Evolutionary conservation across 2,113 vertebrate species (phyloP).

Genomic region (Hypocryptadius cinnamomeus): DNA sequence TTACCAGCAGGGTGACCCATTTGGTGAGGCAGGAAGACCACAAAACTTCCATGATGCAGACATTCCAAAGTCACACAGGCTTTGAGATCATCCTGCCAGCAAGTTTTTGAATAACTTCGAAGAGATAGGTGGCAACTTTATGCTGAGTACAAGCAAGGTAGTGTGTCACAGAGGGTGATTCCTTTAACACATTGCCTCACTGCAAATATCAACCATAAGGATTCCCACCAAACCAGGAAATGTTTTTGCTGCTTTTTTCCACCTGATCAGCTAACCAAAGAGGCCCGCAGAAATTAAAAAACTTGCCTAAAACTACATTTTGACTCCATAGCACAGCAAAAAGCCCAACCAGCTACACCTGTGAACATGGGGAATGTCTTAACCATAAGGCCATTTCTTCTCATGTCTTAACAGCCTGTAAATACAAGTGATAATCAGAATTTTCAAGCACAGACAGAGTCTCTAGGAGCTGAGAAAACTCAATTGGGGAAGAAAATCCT

Average conservation of each 20-base stretch:
- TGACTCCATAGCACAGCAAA: background rate
- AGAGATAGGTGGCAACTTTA: background rate
- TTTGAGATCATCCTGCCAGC: background rate
- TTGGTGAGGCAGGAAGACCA: background rate
- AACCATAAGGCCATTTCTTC: background rate
- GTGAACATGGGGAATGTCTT: background rate
- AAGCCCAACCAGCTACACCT: background rate
- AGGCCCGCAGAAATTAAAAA: background rate
- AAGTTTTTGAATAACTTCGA: background rate
- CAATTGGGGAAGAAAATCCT: background rate
- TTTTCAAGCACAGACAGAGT: background rate
- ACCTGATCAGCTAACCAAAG: background rate
- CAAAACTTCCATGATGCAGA: background rate
- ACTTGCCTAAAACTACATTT: background rate
- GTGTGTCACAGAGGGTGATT: background rate
- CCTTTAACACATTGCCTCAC: background rate
- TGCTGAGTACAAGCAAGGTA: background rate
- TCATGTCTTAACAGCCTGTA: background rate
- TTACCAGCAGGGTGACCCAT: background rate
- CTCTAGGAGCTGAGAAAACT: background rate
- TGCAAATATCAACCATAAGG: background rate
- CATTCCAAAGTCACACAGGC: background rate
- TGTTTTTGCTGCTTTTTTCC: background rate
- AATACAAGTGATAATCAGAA: background rate
- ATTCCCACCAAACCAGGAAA: background rate